Evolutionary conservation across 1,140 invertebrate genomes (phyloP), one percentile per base, ranked within the genome.

Genomic region (Ylistrum balloti): DNA sequence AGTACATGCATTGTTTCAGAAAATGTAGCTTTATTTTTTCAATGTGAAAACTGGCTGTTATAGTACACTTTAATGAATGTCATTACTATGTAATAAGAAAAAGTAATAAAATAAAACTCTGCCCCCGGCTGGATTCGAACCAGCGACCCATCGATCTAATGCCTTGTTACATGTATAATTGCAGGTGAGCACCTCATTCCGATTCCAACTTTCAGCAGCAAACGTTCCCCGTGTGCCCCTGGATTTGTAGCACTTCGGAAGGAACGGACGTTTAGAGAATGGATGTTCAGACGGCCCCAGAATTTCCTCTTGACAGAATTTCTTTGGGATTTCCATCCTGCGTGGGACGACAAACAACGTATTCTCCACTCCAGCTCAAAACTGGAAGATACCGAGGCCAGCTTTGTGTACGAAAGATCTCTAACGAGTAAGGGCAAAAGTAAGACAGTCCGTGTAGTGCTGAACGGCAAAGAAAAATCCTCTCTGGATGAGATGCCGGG

Each of bases 261-360:
- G 15, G 34, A 86, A 22, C 74, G 88, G 17, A 33, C 88, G 86
- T 89, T 89, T 45, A 89, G 20, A n/a, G 88, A 89, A 45, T 89
- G 85, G 74, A 11, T 86, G 7, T 33, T 17, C n/a, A 22, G 88
- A 86, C 33, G 56, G n/a, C 22, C 33, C 9, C 85, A 33, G 33
- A 35, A 48, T 5, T 38, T 86, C 15, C 85, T 89, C 13, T 15
- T 86, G 22, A 34, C 88, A 15, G 88, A 89, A 33, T 86, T 89
- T 33, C 22, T 89, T 9, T 89, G 88, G 88, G 88, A 89, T 45
- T 89, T 89, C 45, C 86, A 86, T 89, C 88, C 88, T 17, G 32
- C 32, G 41, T 89, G 88, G 88, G 88, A 85, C 32, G 22, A 33
- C 28, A 74, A 74, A n/a, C 56, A 74, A 74, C 56, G 22, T 11